Evolutionary conservation across 2,888 invertebrate species (phyloP), one percentile per base, ranked within the genome.

Genomic region (Eudasyphora cyanicolor): DNA sequence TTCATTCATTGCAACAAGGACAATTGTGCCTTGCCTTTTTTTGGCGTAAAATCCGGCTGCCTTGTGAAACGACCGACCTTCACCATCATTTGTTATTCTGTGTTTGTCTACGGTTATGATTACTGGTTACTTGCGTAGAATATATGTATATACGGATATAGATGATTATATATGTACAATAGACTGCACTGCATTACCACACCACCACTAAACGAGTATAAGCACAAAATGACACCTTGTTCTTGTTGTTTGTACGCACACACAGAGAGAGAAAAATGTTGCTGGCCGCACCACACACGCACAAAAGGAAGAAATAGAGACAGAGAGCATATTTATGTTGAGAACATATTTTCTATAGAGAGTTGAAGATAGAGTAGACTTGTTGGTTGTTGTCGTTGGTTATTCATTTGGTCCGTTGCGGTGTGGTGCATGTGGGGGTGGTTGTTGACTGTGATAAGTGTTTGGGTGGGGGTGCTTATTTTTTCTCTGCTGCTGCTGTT

Each of bases 381-480:
- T 57, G 8, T 32, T 60, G 29, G 24, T 24, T 24, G 24, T 5
- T 57, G 27, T 27, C n/a, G 32, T 60, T 32, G 86, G 87, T 85
- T 87, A 62, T 74, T 12, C 2, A 57, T 57, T 24, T 24, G 7
- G 29, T 60, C 29, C n/a, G n/a, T n/a, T 29, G 60, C n/a, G 35
- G 29, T 32, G 32, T 35, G 64, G 17, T 32, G 32, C 32, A 4
- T 14, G n/a, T 17, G n/a, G 62, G 32, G 62, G 29, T 2, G 60
- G 14, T 19, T 1, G 14, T 62, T 32, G 29, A 5, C 3, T 32
- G n/a, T 62, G 4, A 12, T 38, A 70, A 80, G 6, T 49, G 32
- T 10, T 2, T 62, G 24, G 17, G 24, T 5, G 51, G 17, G 54
- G 54, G 51, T 54, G 76, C 87, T 88, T 87, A 87, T 87, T 80